A percentile compares a stretch with the other conserved stretches of the same genome.
phyloP scores from a whole-genome alignment of 1,140 invertebrate species.

The Drosophila nigrodunni region DNA sequence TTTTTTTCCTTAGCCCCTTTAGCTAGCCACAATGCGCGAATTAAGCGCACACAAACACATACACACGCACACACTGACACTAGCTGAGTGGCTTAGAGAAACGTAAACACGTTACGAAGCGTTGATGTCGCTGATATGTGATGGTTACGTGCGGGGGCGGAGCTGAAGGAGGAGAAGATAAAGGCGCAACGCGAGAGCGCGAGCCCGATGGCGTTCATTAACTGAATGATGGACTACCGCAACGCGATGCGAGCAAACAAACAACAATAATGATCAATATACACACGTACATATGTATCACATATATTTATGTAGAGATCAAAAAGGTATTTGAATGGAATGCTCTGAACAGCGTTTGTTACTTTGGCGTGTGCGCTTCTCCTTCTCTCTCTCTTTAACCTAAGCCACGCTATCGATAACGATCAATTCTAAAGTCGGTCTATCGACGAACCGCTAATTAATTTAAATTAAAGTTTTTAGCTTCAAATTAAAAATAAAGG shows the following conservation, averaged over 20 bases:
- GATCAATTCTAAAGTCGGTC: slow-evolving; percentile 14
- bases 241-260: slow-evolving; percentile 42
- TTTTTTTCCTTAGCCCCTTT: slow-evolving; percentile 40
- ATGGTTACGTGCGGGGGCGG: slow-evolving; percentile 21
- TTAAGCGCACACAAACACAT: slow-evolving; percentile 56
- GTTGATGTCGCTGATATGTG: slow-evolving; percentile 35
- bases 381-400: neutral
- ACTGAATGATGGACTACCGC: slow-evolving; percentile 70
- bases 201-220: slow-evolving; percentile 54
- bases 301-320: slow-evolving; percentile 9
- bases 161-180: slow-evolving; percentile 2
- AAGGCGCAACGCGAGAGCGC: slow-evolving; percentile 24
- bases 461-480: neutral
- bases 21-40: slow-evolving; percentile 68
- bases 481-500: neutral
- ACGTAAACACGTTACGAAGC: slow-evolving; percentile 73
- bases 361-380: neutral
- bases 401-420: slow-evolving; percentile 31
- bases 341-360: slow-evolving; percentile 27
- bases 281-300: slow-evolving; percentile 12
- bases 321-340: slow-evolving; percentile 50
- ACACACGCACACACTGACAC: slow-evolving; percentile 31
- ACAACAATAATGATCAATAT: slow-evolving; percentile 46
- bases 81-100: slow-evolving; percentile 57
- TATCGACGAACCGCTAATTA: slow-evolving; percentile 9